phyloP scores from a whole-genome alignment of 1,140 invertebrate species.

The Lysiphlebus fabarum region DNA sequence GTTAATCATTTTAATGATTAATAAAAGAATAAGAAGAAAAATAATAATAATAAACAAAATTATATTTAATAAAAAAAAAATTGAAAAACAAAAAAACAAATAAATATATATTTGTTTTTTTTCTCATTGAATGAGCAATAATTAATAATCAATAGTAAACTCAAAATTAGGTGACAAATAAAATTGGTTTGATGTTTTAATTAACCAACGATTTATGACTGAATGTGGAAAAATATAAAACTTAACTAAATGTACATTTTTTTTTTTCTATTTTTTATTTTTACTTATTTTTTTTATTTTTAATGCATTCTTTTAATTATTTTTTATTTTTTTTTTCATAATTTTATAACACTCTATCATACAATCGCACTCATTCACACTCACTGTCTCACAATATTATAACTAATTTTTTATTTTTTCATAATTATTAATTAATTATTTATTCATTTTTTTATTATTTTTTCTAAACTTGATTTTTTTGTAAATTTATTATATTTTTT shows the following conservation, averaged over 20 bases:
- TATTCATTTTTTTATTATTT: constrained; percentile 26
- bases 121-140: constrained; percentile 16
- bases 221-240: constrained; percentile 56
- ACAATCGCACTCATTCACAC: constrained; percentile 23
- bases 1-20: constrained; percentile 28
- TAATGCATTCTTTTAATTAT: constrained; percentile 7
- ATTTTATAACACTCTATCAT: constrained; percentile 16
- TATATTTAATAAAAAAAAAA: neutral
- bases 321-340: constrained; percentile 3
- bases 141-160: constrained; percentile 37
- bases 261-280: constrained; percentile 26
- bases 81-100: neutral
- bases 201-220: constrained; percentile 49
- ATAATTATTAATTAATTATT: constrained; percentile 28
- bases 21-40: neutral
- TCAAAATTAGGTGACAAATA: constrained; percentile 1
- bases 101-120: neutral
- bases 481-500: constrained; percentile 29
- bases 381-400: constrained; percentile 20
- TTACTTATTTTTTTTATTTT: neutral
- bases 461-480: constrained; percentile 20
- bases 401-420: constrained; percentile 25
- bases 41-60: constrained; percentile 14
- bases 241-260: constrained; percentile 54
- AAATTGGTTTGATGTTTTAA: constrained; percentile 34